Conservation (phyloP, 2,888 invertebrate species). For the Myopa tessellatipennis region DNA sequence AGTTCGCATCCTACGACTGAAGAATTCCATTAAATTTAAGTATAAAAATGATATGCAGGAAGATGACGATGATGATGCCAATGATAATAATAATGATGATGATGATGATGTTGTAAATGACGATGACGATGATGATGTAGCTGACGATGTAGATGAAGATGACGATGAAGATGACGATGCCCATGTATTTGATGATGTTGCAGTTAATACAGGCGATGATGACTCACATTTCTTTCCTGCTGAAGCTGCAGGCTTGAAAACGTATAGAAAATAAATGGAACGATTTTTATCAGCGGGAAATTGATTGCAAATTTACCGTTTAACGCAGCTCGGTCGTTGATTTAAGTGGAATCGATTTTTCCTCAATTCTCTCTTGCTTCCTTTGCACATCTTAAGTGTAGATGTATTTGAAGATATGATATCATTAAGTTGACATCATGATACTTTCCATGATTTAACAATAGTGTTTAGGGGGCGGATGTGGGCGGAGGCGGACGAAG, state of each 20-base stretch:
- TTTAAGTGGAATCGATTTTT: constrained; percentile 2
- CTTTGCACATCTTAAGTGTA: too few relatives aligned
- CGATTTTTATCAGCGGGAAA: constrained; percentile 8
- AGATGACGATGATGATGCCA: background rate
- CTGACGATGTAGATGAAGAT: background rate
- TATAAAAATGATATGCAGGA: background rate
- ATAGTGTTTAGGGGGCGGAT: too few relatives aligned
- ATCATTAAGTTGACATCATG: too few relatives aligned
- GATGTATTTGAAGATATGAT: too few relatives aligned
- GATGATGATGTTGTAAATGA: too few relatives aligned
- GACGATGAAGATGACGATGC: background rate
- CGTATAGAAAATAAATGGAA: background rate
- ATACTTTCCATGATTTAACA: too few relatives aligned
- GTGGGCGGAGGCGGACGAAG: too few relatives aligned
- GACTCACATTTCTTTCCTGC: background rate
- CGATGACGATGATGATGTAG: background rate
- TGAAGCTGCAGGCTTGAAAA: constrained; percentile 5
- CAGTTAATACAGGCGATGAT: too few relatives aligned
- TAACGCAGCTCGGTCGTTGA: background rate
- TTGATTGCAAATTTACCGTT: constrained; percentile 1
- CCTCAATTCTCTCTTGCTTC: too few relatives aligned
- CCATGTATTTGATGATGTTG: background rate
- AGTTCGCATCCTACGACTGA: background rate
- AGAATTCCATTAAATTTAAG: background rate
- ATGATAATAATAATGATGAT: background rate